Conservation (phyloP, 2,888 invertebrate genomes). For the Andrena bucephala region DNA sequence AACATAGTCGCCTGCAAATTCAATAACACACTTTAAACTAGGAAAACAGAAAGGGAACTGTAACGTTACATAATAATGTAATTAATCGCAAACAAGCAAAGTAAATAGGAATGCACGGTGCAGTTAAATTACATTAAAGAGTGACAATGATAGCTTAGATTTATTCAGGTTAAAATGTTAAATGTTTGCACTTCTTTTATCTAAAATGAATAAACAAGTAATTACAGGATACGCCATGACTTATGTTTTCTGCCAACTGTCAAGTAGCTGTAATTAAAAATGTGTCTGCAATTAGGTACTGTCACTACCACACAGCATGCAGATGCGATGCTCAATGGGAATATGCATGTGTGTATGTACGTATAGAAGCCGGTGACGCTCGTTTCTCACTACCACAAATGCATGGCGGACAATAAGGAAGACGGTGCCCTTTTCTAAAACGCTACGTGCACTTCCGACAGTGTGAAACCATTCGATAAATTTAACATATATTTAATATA, state of each 20-base stretch:
- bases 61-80: slow-evolving; percentile 12
- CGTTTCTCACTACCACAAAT: neutral
- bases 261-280: slow-evolving; percentile 18
- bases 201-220: neutral
- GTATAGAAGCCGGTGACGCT: neutral
- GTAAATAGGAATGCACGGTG: neutral
- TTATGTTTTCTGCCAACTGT: slow-evolving; percentile 4
- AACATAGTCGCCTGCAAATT: slow-evolving; percentile 62
- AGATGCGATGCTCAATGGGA: neutral
- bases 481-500: too few relatives aligned
- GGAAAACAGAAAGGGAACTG: neutral
- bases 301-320: neutral
- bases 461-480: too few relatives aligned
- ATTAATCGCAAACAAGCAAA: neutral
- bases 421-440: too few relatives aligned
- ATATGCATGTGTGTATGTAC: neutral
- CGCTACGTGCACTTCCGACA: too few relatives aligned
- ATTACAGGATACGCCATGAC: slow-evolving; percentile 67
- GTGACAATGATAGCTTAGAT: neutral
- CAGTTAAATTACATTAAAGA: neutral
- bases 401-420: too few relatives aligned
- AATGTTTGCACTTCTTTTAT: neutral
- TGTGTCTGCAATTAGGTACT: neutral
- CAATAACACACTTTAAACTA: too few relatives aligned
- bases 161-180: slow-evolving; percentile 5